Evolutionary conservation across 2,113 vertebrate genomes (phyloP).

Genomic region (Nanorana parkeri): DNA sequence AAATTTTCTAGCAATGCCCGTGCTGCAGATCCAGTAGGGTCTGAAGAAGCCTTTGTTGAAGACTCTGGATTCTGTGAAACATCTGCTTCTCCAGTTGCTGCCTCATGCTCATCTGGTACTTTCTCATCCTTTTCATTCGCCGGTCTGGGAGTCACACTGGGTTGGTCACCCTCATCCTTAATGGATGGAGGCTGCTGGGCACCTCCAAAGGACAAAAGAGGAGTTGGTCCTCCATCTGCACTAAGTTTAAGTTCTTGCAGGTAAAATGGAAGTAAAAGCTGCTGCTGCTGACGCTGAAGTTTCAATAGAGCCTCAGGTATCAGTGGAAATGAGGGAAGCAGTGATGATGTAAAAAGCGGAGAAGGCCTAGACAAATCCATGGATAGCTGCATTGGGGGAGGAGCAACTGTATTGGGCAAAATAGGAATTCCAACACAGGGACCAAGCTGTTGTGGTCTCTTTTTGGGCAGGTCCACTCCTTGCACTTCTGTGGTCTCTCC

Average conservation of each 20-base stretch:
- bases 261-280: conserved; percentile 72
- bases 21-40: conserved; percentile 66
- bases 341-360: conserved; percentile 66
- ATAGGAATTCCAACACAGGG: conserved; percentile 44
- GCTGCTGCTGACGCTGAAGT: conserved; percentile 71
- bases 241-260: conserved; percentile 71
- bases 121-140: conserved; percentile 45
- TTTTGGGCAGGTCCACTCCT: conserved; percentile 23
- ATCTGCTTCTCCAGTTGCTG: conserved; percentile 45
- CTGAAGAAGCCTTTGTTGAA: conserved; percentile 50
- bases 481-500: conserved; percentile 9
- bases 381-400: conserved; percentile 64
- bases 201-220: conserved; percentile 62
- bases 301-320: conserved; percentile 70
- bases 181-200: conserved; percentile 22
- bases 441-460: conserved; percentile 32
- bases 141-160: conserved; percentile 33
- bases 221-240: conserved; percentile 66
- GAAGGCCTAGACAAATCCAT: conserved; percentile 66
- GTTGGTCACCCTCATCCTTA: conserved; percentile 47
- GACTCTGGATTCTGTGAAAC: conserved; percentile 27
- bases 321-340: conserved; percentile 68
- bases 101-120: conserved; percentile 21
- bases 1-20: conserved; percentile 72
- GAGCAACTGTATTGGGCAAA: conserved; percentile 42